Percentiles rank a stretch among this genome's conserved stretches.
These are phyloP conservation scores for Platycercus adscitus DNA, from an alignment of 2,113 vertebrate genomes.

Conservation along the genomic window DNA sequence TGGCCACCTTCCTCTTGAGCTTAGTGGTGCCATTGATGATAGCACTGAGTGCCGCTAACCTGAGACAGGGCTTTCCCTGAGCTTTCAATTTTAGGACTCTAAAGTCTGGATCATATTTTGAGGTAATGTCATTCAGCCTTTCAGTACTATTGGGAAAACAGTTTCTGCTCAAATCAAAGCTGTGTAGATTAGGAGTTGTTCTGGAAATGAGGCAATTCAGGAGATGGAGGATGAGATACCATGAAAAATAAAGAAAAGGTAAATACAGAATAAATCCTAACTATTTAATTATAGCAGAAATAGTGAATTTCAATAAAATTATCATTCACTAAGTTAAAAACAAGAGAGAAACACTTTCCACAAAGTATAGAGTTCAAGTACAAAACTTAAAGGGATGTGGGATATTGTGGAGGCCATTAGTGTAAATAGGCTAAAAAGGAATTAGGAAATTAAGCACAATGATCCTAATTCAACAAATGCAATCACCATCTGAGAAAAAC, in stretches of 20 bases:
- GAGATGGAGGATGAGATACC: background rate
- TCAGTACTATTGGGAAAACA: background rate
- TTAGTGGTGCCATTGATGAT: background rate
- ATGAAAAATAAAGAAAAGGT: background rate
- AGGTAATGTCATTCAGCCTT: background rate
- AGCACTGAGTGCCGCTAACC: background rate
- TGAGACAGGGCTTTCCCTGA: background rate
- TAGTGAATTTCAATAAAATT: background rate
- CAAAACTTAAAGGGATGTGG: background rate
- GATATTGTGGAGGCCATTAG: background rate
- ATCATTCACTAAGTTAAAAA: background rate
- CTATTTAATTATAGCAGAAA: background rate
- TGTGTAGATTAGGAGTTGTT: background rate
- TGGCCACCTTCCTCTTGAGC: background rate
- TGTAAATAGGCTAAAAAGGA: constrained; percentile 51
- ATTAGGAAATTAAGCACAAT: constrained; percentile 37
- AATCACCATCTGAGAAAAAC: background rate
- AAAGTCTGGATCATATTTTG: background rate
- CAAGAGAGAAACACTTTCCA: background rate
- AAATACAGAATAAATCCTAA: background rate
- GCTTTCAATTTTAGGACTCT: background rate
- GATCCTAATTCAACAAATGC: constrained; percentile 39
- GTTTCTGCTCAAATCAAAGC: background rate
- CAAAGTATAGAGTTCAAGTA: background rate
- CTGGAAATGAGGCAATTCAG: background rate